Evolutionary conservation across 2,797 vertebrate species (phyloP).

Genomic region (Onychomys arenicola): DNA sequence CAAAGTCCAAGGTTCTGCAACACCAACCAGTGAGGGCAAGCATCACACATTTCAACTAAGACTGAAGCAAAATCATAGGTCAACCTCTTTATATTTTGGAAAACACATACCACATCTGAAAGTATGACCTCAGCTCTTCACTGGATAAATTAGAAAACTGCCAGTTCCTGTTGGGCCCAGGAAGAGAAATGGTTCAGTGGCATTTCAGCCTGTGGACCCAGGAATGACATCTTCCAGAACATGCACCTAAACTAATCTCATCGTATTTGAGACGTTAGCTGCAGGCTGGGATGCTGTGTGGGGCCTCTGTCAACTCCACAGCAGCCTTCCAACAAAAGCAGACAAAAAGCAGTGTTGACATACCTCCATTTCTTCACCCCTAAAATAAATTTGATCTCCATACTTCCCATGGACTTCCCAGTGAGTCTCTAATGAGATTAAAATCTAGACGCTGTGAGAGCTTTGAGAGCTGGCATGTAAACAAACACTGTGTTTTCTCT

Average conservation of each 20-base stretch:
- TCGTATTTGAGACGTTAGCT: neutral
- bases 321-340: neutral
- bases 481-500: neutral
- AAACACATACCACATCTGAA: neutral
- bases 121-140: neutral
- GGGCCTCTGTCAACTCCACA: neutral
- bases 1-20: neutral
- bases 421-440: neutral
- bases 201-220: neutral
- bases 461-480: neutral
- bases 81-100: neutral
- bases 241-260: neutral
- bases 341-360: neutral
- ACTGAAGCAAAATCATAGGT: neutral
- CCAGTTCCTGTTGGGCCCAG: neutral
- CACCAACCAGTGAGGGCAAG: neutral
- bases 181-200: neutral
- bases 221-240: neutral
- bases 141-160: neutral
- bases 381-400: slow-evolving; percentile 21
- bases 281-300: neutral
- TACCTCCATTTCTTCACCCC: neutral
- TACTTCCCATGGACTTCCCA: neutral
- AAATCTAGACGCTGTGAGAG: neutral
- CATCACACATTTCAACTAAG: neutral